Evolutionary conservation across 1,140 invertebrate species (phyloP).

Genomic region (Drosophila carrolli): DNA sequence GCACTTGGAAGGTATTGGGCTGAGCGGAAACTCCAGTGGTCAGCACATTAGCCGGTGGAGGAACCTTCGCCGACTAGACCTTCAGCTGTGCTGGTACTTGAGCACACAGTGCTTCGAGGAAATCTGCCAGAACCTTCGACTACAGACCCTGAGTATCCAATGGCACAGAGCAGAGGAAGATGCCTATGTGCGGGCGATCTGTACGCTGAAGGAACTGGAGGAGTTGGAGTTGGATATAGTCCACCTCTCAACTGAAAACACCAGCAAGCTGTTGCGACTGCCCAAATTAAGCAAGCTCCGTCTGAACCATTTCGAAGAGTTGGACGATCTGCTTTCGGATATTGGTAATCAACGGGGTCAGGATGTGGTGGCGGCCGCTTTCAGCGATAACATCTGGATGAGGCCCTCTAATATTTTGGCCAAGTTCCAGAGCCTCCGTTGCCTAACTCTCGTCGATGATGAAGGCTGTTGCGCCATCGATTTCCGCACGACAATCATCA

Average conservation of each 20-base stretch:
- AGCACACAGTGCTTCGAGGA: constrained; percentile 8
- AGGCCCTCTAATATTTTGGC: neutral
- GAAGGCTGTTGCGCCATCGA: constrained; percentile 19
- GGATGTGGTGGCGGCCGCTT: constrained; percentile 26
- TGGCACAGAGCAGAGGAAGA: constrained; percentile 15
- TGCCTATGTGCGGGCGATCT: constrained; percentile 16
- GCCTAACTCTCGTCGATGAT: constrained; percentile 26
- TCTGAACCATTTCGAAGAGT: constrained; percentile 13
- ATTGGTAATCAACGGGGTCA: constrained; percentile 17
- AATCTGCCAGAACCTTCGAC: constrained; percentile 22
- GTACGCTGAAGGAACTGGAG: constrained; percentile 12
- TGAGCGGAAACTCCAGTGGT: constrained; percentile 31
- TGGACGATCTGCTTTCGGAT: constrained; percentile 3
- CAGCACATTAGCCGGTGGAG: constrained; percentile 18
- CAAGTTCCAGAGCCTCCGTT: constrained; percentile 6
- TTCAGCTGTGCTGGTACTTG: constrained; percentile 38
- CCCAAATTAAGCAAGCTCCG: constrained; percentile 31
- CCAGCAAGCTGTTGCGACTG: constrained; percentile 8
- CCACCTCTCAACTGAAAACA: constrained; percentile 9
- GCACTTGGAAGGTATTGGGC: constrained; percentile 13
- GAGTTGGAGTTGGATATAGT: constrained; percentile 35
- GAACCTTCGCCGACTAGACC: constrained; percentile 25
- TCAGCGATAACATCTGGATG: constrained; percentile 22
- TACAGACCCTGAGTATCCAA: constrained; percentile 24
- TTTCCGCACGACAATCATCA: constrained; percentile 3